Evolutionary conservation across 2,797 vertebrate genomes (phyloP).

Genomic region (Pagetopsis macropterus): DNA sequence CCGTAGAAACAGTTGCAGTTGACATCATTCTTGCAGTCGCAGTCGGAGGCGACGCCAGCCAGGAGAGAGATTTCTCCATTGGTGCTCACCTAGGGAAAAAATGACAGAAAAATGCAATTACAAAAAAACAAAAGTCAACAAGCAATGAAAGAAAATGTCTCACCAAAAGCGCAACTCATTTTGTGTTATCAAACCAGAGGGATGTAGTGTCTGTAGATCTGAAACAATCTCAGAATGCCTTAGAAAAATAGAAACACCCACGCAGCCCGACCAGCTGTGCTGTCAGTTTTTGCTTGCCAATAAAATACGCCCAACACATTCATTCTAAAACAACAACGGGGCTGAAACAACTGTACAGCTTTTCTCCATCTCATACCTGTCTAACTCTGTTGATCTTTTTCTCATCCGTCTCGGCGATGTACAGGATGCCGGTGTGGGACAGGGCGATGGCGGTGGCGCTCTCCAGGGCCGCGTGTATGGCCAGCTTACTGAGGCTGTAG

Average conservation of each 20-base stretch:
- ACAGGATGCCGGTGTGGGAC: constrained; percentile 95
- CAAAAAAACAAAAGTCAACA: constrained; percentile 11
- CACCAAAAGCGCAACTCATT: constrained; percentile 39
- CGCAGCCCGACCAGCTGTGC: constrained; percentile 45
- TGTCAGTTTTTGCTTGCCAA: constrained; percentile 26
- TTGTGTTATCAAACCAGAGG: constrained; percentile 41
- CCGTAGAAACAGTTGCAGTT: constrained; percentile 99
- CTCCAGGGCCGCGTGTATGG: constrained; percentile 94
- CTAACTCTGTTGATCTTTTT: constrained; percentile 98
- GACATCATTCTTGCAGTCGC: constrained; percentile 99
- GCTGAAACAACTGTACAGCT: background rate
- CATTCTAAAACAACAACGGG: constrained; percentile 17
- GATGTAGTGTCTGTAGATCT: constrained; percentile 22
- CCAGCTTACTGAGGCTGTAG: constrained; percentile 98
- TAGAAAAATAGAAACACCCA: constrained; percentile 26
- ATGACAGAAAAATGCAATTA: background rate
- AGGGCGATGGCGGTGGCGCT: constrained; percentile 97
- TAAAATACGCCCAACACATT: constrained; percentile 15
- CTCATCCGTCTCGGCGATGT: constrained; percentile 98
- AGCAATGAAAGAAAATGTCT: constrained; percentile 19
- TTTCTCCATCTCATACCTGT: constrained; percentile 77
- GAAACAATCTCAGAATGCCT: constrained; percentile 41
- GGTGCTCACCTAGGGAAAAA: constrained; percentile 87
- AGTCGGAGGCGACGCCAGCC: constrained; percentile 96
- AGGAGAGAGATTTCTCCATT: constrained; percentile 98